Conservation (phyloP, 2,113 vertebrate species). For the Chrysemys picta region DNA sequence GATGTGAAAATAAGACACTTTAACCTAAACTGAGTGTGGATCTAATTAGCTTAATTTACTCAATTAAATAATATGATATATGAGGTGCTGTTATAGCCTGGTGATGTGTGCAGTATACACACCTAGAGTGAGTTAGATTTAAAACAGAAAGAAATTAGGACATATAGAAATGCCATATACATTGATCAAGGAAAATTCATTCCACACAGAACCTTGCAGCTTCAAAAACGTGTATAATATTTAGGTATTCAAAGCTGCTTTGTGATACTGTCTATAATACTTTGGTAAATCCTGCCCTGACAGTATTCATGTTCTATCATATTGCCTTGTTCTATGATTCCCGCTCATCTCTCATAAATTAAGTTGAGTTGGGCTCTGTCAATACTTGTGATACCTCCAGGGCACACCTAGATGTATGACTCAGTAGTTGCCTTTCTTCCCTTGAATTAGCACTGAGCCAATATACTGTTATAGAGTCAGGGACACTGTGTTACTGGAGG, state of each 20-base stretch:
- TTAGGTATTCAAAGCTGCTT: slow-evolving; percentile 4
- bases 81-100: not conserved
- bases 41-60: not conserved
- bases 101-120: not conserved
- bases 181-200: not conserved
- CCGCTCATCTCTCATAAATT: not conserved
- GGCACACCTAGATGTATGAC: not conserved
- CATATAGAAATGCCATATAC: not conserved
- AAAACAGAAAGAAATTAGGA: not conserved
- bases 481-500: not conserved
- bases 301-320: not conserved
- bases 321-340: not conserved
- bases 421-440: not conserved
- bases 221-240: not conserved
- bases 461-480: not conserved
- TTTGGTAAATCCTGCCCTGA: not conserved
- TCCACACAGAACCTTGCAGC: not conserved
- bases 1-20: slow-evolving; percentile 9
- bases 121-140: not conserved
- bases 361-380: not conserved
- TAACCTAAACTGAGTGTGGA: not conserved
- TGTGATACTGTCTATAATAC: not conserved
- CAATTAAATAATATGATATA: not conserved
- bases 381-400: not conserved
- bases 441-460: not conserved